A percentile compares a stretch with the other conserved stretches of the same genome.
Evolutionary conservation across 2,888 invertebrate species (phyloP).

Genomic region (Lissonota sp.): DNA sequence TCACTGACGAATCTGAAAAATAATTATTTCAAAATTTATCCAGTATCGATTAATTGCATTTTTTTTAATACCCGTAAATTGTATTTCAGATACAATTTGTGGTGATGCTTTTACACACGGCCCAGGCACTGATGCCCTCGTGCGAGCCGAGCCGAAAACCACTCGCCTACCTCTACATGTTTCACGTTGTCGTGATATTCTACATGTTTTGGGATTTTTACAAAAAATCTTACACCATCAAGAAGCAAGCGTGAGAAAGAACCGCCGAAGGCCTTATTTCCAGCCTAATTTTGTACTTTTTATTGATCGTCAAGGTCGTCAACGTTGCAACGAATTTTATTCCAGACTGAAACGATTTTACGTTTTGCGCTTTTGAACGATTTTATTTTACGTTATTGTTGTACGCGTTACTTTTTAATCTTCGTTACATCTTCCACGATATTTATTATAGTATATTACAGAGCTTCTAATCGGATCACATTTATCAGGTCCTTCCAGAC

Average conservation of each 20-base stretch:
- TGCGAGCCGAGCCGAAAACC: conserved; percentile 85
- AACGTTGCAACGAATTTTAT: conserved; percentile 50
- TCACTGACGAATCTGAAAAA: too few relatives aligned
- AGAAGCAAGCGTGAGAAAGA: conserved; percentile 73
- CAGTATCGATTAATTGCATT: too few relatives aligned
- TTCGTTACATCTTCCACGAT: conserved; percentile 34
- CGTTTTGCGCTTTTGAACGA: conserved; percentile 36
- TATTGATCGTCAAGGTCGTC: conserved; percentile 41
- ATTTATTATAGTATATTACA: not conserved
- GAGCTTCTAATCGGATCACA: not conserved
- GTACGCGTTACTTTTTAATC: conserved; percentile 23
- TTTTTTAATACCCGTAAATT: not conserved
- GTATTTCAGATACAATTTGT: conserved; percentile 88
- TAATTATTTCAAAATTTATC: too few relatives aligned
- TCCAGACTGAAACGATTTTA: conserved; percentile 44
- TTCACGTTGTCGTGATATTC: conserved; percentile 87
- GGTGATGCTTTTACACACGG: conserved; percentile 86
- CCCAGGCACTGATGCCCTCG: conserved; percentile 85
- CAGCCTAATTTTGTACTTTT: conserved; percentile 63
- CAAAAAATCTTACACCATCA: conserved; percentile 85
- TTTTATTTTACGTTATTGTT: conserved; percentile 23
- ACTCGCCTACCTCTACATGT: conserved; percentile 86
- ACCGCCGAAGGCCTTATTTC: conserved; percentile 51
- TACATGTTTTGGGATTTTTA: conserved; percentile 91
- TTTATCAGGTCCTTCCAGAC: conserved; percentile 3